Percentiles rank a stretch among this genome's conserved stretches.
Conservation (phyloP, 2,113 vertebrate species). For the Ochotona curzoniae region DNA sequence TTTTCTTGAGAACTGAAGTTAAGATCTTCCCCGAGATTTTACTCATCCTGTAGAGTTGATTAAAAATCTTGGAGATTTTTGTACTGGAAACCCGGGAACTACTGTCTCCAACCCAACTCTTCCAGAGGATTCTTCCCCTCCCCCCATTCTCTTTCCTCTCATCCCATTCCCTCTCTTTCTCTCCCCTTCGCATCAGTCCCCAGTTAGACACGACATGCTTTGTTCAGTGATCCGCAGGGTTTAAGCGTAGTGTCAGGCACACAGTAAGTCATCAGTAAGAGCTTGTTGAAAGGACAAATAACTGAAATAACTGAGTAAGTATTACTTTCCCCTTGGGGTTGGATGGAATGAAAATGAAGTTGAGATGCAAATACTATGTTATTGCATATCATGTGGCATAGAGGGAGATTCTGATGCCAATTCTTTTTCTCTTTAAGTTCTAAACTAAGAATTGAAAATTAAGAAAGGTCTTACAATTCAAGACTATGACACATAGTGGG, state of each 20-base stretch:
- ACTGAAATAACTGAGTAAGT: conserved; percentile 35
- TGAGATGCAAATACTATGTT: neutral
- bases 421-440: neutral
- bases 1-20: neutral
- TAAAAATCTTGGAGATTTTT: conserved; percentile 12
- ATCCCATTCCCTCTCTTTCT: too few relatives aligned
- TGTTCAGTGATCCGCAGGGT: conserved; percentile 13
- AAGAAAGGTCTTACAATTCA: conserved; percentile 34
- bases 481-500: neutral
- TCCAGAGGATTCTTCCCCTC: too few relatives aligned
- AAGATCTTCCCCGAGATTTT: neutral
- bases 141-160: neutral
- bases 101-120: neutral
- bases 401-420: neutral
- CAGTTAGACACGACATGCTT: neutral
- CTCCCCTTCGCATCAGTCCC: neutral
- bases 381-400: neutral
- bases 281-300: conserved; percentile 38
- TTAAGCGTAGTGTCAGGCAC: neutral
- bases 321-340: conserved; percentile 22
- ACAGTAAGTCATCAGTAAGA: neutral
- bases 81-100: neutral
- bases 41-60: neutral
- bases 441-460: neutral
- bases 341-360: conserved; percentile 27